Base-by-base conservation (phyloP, 2,888 invertebrate genomes). In the Byasa hedistus region DNA sequence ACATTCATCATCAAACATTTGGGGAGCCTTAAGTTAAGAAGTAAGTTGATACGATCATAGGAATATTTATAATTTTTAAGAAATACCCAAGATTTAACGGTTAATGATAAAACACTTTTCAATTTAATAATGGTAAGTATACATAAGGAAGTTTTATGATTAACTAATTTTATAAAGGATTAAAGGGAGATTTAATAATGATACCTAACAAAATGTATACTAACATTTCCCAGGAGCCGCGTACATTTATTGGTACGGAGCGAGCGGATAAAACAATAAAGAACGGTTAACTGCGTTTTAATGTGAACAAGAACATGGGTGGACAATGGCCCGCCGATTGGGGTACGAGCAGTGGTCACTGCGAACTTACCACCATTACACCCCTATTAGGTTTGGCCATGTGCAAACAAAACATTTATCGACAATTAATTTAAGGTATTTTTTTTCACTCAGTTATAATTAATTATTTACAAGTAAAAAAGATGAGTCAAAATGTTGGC, bases 271-370 rank as follows among this genome's bases (percentile, higher is more conserved):
- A 89, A 91, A 91, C 90, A 91, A 91, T 91, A 91, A 91, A 91
- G 90, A 90, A 89, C 87, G 87, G 85, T 86, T 90, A 91, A 91
- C 87, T 85, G 91, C 86, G 83, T 86, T 91, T 90, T 91, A 90
- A 91, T 91, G 90, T 83, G 89, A 87, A 88, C 87, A 89, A 89
- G 91, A 86, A 88, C 89, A 86, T 82, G 79, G 80, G 73, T 73
- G 86, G 85, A 89, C 89, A 91, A 91, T 90, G 83, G 86, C 80
- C 74, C 76, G 77, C 71, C 83, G 84, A 84, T 85, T 86, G 88
- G 89, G 89, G 88, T 81, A 79, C 84, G 79, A 73, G 75, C 81
- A 74, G 82, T 84, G 89, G 89, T 89, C 88, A 86, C 79, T 84
- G 81, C 78, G 77, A 80, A 83, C 81, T 84, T 74, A 80, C 84